Base-by-base conservation (phyloP, 2,797 vertebrate species). In the Hoplostethus atlanticus region DNA sequence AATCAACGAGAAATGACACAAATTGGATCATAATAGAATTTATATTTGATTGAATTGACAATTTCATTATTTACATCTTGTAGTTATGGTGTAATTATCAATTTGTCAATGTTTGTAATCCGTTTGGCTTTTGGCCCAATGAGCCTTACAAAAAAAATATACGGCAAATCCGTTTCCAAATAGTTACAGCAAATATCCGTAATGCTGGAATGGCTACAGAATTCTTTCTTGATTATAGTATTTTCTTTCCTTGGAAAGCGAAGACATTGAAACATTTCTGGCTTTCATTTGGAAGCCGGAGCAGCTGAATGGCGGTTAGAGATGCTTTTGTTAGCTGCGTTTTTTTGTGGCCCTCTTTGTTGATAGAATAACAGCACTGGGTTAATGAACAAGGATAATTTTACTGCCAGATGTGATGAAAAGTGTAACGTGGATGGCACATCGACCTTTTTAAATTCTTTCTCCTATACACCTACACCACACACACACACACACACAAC, bases 61-160 rank as follows among this genome's bases (percentile, higher is more conserved):
- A 21, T 21, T 21, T 21, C 21, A 21, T 21, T 84, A 70, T 75
- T 79, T 75, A 53, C 65, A 53, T 79, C 60, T 76, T 53, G 31
- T 44, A 9, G 21, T 1, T 67, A 68, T 68, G 58, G 67, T 64
- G 62, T 74, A 54, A 76, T 77, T 56, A 55, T 12, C 48, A 3
- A 59, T 66, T 61, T 47, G 48, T 79, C 38, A 16, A 0, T 21
- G 15, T 58, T 40, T 40, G 13, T 50, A 46, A 74, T 71, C 64
- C 68, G 59, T 57, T 34, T 68, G 68, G 38, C 17, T 25, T 64
- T 42, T 3, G 16, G 46, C 51, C 63, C 34, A 15, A 28, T 42
- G 30, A 67, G 67, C 57, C 57, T 74, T 61, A 48, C 34, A 71
- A 38, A 36, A 34, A 21, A 21, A 21, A 21, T 5, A 51, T 17